A percentile compares a stretch with the other conserved stretches of the same genome.
Conservation (phyloP, 92 coral and sea anemone species). For the Desmophyllum pertusum region DNA sequence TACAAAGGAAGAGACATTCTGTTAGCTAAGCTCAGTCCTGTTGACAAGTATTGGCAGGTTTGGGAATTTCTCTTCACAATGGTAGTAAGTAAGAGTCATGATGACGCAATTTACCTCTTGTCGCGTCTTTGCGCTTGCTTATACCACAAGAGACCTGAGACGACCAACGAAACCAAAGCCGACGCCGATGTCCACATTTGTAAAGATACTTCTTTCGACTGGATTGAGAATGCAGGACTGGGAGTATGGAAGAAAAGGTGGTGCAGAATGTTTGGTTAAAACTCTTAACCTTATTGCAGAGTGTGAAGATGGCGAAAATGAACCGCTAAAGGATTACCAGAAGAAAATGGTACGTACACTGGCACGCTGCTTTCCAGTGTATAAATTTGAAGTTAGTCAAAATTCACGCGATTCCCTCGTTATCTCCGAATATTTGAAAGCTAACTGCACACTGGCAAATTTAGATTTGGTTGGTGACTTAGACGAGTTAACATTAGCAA, state of each 20-base stretch:
- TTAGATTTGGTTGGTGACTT: not conserved
- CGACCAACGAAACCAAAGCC: too few species aligned
- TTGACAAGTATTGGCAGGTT: slow-evolving; percentile 25
- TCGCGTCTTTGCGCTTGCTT: slow-evolving; percentile 16
- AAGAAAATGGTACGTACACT: not conserved
- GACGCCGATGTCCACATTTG: not conserved
- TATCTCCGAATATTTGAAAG: not conserved
- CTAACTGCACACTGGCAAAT: slow-evolving; percentile 3
- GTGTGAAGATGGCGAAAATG: not conserved
- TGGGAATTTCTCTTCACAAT: slow-evolving; percentile 20
- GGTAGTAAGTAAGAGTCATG: not conserved
- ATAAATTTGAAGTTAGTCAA: not conserved
- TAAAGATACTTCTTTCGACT: not conserved
- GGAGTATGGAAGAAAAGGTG: not conserved
- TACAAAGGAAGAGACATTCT: not conserved
- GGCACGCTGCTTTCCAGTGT: slow-evolving; percentile 10
- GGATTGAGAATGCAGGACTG: not conserved
- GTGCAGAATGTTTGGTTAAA: not conserved
- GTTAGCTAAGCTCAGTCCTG: slow-evolving; percentile 17
- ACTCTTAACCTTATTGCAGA: not conserved
- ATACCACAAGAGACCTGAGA: not conserved
- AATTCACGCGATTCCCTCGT: not conserved
- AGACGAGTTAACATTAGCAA: not conserved
- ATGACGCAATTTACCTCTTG: not conserved
- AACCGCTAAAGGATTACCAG: slow-evolving; percentile 18